Percentiles rank a stretch among this genome's conserved stretches.
Evolutionary conservation across 2,797 vertebrate species (phyloP).

Genomic region (Epinephelus awoara): DNA sequence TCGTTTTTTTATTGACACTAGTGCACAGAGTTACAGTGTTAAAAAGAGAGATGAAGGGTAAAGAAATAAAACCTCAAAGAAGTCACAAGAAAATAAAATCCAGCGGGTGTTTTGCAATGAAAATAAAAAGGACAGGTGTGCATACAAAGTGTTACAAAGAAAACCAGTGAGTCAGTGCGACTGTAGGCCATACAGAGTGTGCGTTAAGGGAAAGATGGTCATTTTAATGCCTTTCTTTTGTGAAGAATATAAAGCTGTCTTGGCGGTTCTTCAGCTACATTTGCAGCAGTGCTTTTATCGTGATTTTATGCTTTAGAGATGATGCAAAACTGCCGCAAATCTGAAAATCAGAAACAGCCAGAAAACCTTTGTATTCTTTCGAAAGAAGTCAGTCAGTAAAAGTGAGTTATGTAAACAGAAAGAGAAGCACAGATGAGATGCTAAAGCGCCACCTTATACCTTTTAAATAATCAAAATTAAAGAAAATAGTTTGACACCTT

Average conservation of each 20-base stretch:
- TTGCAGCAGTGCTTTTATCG: slow-evolving; percentile 21
- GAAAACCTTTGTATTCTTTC: slow-evolving; percentile 7
- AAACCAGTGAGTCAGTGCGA: slow-evolving; percentile 48
- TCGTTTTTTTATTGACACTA: slow-evolving; percentile 93
- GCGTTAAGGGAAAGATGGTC: slow-evolving; percentile 12
- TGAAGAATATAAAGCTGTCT: background rate
- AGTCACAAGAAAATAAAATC: slow-evolving; percentile 50
- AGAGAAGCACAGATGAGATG: slow-evolving; percentile 39
- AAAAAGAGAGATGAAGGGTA: slow-evolving; percentile 60
- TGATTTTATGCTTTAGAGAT: background rate
- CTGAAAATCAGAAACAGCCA: slow-evolving; percentile 3
- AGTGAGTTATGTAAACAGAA: slow-evolving; percentile 42
- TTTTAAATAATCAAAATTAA: background rate
- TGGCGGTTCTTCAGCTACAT: background rate
- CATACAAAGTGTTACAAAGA: slow-evolving; percentile 68
- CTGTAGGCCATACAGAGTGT: slow-evolving; percentile 14
- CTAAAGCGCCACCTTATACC: slow-evolving; percentile 9
- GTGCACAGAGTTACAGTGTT: slow-evolving; percentile 90
- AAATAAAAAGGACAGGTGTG: slow-evolving; percentile 62
- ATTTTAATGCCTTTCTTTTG: slow-evolving; percentile 14
- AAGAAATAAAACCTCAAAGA: slow-evolving; percentile 59
- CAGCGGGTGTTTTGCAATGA: slow-evolving; percentile 48
- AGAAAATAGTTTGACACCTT: slow-evolving; percentile 13
- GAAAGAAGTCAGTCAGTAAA: slow-evolving; percentile 35
- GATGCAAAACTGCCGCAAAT: slow-evolving; percentile 2